phyloP scores from a whole-genome alignment of 2,888 invertebrate species.

The Acrobasis consociella region DNA sequence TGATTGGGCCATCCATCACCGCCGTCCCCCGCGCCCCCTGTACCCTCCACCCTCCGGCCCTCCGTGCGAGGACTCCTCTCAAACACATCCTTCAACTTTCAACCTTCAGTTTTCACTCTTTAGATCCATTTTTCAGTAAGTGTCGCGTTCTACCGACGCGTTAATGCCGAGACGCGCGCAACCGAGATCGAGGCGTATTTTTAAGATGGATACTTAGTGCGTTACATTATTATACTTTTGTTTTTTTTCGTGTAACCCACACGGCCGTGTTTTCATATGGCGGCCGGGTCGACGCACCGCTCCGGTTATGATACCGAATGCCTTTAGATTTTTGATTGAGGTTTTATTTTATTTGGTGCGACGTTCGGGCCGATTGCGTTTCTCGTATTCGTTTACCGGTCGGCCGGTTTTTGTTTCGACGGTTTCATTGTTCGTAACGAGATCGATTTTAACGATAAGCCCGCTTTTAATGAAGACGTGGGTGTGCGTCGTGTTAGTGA shows the following conservation, averaged over 20 bases:
- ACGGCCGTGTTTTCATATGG: constrained; percentile 67
- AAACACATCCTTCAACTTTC: constrained; percentile 45
- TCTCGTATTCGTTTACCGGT: constrained; percentile 77
- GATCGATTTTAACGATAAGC: constrained; percentile 77
- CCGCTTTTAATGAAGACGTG: constrained; percentile 77
- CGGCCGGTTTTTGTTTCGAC: constrained; percentile 76
- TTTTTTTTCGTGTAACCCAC: constrained; percentile 76
- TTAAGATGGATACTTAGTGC: constrained; percentile 81
- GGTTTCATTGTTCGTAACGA: constrained; percentile 79
- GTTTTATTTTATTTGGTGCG: constrained; percentile 77
- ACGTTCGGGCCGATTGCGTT: constrained; percentile 75
- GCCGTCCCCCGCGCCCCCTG: constrained; percentile 66
- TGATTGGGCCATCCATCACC: constrained; percentile 82
- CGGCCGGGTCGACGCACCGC: constrained; percentile 75
- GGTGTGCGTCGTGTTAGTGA: constrained; percentile 58
- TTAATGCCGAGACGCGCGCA: constrained; percentile 73
- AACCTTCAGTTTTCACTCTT: constrained; percentile 22
- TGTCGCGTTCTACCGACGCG: constrained; percentile 49
- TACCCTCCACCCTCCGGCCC: constrained; percentile 54
- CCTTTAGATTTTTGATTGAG: constrained; percentile 80
- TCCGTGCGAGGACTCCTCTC: constrained; percentile 35
- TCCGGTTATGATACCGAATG: constrained; percentile 78
- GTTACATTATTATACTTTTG: constrained; percentile 79
- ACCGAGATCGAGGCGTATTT: constrained; percentile 75
- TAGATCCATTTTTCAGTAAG: constrained; percentile 38